Conservation (phyloP, 2,797 vertebrate genomes). For the Craterocephalus amniculus region DNA sequence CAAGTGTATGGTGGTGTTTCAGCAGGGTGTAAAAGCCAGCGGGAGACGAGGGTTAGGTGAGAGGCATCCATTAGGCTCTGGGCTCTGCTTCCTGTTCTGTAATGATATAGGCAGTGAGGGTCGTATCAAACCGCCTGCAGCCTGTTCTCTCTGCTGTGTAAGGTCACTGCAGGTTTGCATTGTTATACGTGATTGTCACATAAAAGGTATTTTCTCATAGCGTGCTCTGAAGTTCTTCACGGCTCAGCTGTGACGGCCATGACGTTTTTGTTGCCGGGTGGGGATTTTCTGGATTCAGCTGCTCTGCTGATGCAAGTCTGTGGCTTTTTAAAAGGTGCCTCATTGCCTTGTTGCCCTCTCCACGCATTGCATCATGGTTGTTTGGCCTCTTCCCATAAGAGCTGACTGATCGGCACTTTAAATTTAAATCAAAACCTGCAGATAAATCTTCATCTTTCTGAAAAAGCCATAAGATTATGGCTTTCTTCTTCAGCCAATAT, state of each 20-base stretch:
- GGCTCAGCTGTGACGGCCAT: constrained; percentile 54
- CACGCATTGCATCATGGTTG: constrained; percentile 43
- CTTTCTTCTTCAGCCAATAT: not conserved
- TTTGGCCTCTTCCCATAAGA: constrained; percentile 37
- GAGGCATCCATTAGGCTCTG: constrained; percentile 34
- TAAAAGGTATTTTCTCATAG: constrained; percentile 56
- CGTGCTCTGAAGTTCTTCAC: constrained; percentile 42
- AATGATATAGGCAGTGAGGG: constrained; percentile 56
- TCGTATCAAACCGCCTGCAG: constrained; percentile 56
- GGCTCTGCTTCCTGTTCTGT: constrained; percentile 48
- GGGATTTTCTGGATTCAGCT: constrained; percentile 67
- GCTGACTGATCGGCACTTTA: constrained; percentile 26
- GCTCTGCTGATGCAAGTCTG: constrained; percentile 45
- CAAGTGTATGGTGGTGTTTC: constrained; percentile 10
- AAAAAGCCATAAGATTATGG: not conserved
- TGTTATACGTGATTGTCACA: constrained; percentile 48
- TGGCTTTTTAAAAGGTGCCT: constrained; percentile 51
- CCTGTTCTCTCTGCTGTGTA: constrained; percentile 37
- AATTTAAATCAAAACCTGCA: constrained; percentile 13
- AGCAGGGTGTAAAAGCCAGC: constrained; percentile 52
- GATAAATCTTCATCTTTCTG: not conserved
- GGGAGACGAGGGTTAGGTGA: constrained; percentile 46
- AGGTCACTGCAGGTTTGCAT: constrained; percentile 51
- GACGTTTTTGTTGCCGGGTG: constrained; percentile 58
- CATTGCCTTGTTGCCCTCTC: constrained; percentile 43